phyloP scores from a whole-genome alignment of 1,140 invertebrate species.

The Colletes gigas region DNA sequence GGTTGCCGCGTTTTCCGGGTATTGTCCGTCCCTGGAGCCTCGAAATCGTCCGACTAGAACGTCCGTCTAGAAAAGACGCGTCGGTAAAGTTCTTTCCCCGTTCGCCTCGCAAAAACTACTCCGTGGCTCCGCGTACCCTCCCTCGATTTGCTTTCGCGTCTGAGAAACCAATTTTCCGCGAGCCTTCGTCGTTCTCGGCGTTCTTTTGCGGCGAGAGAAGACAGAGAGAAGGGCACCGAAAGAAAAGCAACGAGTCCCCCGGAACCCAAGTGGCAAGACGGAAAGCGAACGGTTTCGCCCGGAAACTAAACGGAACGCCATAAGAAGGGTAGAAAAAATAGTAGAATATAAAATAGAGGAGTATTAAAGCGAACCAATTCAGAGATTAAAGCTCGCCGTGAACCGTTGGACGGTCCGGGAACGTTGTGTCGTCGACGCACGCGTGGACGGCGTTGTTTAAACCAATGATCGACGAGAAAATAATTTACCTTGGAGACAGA shows the following conservation, averaged over 20 bases:
- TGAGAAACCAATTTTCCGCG: slow-evolving; percentile 64
- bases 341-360: not conserved
- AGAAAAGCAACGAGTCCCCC: slow-evolving; percentile 40
- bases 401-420: too few species aligned
- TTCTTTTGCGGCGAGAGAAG: slow-evolving; percentile 33
- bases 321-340: not conserved
- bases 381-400: not conserved
- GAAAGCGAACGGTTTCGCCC: slow-evolving; percentile 8
- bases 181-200: slow-evolving; percentile 46
- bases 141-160: slow-evolving; percentile 61
- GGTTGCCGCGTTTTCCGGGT: slow-evolving; percentile 24
- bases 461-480: not conserved
- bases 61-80: slow-evolving; percentile 46
- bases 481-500: not conserved
- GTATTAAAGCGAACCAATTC: slow-evolving; percentile 1
- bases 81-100: slow-evolving; percentile 29
- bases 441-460: not conserved
- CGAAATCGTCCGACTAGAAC: slow-evolving; percentile 48
- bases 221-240: slow-evolving; percentile 1
- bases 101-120: slow-evolving; percentile 43
- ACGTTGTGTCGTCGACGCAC: too few species aligned
- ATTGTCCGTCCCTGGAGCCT: slow-evolving; percentile 40
- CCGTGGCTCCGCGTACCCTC: slow-evolving; percentile 39
- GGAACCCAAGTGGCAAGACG: slow-evolving; percentile 13
- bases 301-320: slow-evolving; percentile 13